Evolutionary conservation across 2,888 invertebrate genomes (phyloP), one percentile per base, ranked within the genome.

Genomic region (Oscheius sp.): DNA sequence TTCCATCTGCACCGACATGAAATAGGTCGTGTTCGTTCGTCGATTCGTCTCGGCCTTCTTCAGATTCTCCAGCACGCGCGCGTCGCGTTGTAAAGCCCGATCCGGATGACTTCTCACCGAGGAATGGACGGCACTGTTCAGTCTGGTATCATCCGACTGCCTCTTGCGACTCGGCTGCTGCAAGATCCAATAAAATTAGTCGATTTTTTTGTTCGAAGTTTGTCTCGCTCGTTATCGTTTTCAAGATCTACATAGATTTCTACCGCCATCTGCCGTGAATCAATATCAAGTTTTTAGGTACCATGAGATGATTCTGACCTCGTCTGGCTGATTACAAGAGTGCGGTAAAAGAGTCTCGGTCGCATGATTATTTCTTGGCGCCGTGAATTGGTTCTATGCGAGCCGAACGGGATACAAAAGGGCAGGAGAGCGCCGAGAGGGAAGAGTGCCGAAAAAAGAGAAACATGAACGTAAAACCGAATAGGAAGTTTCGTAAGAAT

Each of bases 1-100:
- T 11, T 84, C 62, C 35, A 77, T 73, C 63, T 84, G 84, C 13
- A 81, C 77, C 5, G 74, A 73, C 29, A 74, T 74, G 71, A 81
- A 78, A 70, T 81, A 84, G 48, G 75, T 77, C 59, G 55, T 1
- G 13, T 10, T 37, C 7, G 55, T 11, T 55, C 53, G 33, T 2
- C 55, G 35, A 13, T 68, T 68, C 10, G 70, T 70, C 62, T 70
- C 74, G 37, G 60, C 51, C 11, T 33, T 32, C 29, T 47, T 35
- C 13, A 74, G 48, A 53, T 74, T 74, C 2, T 9, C 13, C 35
- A 74, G 35, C 3, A 74, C 70, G 11, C 74, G 59, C 47, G 47
- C 29, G 47, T 74, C 70, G 9, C 32, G 13, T 2, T 11, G 10
- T 21, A 74, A 13, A 53, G 42, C 53, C 11, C 70, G 70, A 37